Conservation (phyloP, 2,113 vertebrate species). For the Hippocampus guttulatus region DNA sequence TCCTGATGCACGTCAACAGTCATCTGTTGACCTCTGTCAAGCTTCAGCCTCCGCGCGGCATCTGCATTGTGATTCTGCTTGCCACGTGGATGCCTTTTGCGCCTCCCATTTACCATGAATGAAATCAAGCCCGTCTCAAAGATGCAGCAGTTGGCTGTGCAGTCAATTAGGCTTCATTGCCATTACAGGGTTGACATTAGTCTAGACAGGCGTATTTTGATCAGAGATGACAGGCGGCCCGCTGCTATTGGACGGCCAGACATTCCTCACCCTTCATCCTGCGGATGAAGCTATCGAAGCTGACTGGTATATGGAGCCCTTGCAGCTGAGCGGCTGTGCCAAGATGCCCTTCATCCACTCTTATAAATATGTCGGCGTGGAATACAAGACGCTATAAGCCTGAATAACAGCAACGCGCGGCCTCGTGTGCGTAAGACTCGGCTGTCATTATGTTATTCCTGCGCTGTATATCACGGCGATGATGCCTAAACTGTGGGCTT, state of each 20-base stretch:
- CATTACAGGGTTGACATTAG: constrained; percentile 70
- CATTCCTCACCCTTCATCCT: constrained; percentile 68
- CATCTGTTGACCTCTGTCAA: neutral
- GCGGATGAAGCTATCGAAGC: constrained; percentile 63
- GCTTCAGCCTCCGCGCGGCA: neutral
- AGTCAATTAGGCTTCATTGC: constrained; percentile 70
- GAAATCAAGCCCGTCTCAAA: constrained; percentile 48
- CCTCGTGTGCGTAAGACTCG: constrained; percentile 41
- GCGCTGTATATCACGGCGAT: constrained; percentile 60
- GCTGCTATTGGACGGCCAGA: constrained; percentile 61
- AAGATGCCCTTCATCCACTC: constrained; percentile 60
- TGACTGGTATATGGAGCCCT: constrained; percentile 67
- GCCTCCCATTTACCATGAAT: constrained; percentile 49
- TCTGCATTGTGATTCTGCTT: constrained; percentile 16
- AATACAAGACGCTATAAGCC: constrained; percentile 39
- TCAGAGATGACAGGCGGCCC: constrained; percentile 70
- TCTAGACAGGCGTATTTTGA: constrained; percentile 66
- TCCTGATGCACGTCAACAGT: neutral
- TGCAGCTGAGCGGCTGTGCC: constrained; percentile 60
- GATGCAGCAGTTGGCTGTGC: constrained; percentile 62
- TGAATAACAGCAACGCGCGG: constrained; percentile 44
- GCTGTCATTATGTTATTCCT: constrained; percentile 56
- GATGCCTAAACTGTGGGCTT: constrained; percentile 63
- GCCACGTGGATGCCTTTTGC: constrained; percentile 19
- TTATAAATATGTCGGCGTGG: constrained; percentile 44